A percentile compares a stretch with the other conserved stretches of the same genome.
Evolutionary conservation across 2,113 vertebrate species (phyloP).

Genomic region (Leptocoma aspasia): DNA sequence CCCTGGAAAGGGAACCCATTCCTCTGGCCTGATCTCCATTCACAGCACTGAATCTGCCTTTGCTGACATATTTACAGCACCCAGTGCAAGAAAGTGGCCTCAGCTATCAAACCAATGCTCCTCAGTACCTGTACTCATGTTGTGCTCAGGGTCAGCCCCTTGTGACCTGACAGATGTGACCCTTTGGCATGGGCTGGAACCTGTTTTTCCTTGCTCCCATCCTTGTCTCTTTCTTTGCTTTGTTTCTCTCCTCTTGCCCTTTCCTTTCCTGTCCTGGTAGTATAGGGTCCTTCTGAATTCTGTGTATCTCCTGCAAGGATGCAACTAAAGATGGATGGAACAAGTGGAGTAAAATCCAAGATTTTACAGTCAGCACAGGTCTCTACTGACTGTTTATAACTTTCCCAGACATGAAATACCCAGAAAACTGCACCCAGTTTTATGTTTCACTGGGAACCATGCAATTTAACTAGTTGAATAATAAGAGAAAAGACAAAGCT

Average conservation of each 20-base stretch:
- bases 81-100: not conserved
- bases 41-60: not conserved
- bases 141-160: not conserved
- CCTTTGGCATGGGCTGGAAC: not conserved
- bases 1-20: not conserved
- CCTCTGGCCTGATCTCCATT: not conserved
- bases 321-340: not conserved
- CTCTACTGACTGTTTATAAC: not conserved
- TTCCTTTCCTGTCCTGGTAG: not conserved
- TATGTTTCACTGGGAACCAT: not conserved
- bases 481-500: not conserved
- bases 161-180: not conserved
- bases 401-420: not conserved
- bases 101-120: not conserved
- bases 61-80: not conserved
- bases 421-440: not conserved
- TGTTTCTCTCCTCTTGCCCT: not conserved
- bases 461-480: not conserved
- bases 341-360: not conserved
- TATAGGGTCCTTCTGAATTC: not conserved
- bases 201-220: not conserved
- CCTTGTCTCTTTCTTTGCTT: not conserved
- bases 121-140: not conserved
- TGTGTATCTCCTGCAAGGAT: not conserved
- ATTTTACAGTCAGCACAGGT: not conserved